These are phyloP conservation scores for Colinus virginianus DNA, from an alignment of 2,113 vertebrate genomes.

Conservation along the genomic window DNA sequence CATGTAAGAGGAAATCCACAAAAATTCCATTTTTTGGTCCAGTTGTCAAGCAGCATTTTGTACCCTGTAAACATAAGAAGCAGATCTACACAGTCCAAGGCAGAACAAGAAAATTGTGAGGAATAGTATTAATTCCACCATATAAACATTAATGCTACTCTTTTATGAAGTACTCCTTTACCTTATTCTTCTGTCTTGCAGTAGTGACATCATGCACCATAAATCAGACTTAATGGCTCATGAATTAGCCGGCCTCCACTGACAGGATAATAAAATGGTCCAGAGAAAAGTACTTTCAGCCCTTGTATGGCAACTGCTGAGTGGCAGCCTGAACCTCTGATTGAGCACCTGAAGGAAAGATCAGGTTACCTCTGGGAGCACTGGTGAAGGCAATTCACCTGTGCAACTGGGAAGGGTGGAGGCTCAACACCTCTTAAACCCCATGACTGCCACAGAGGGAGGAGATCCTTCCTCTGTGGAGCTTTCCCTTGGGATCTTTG, in stretches of 20 bases:
- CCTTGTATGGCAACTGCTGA: too few relatives aligned
- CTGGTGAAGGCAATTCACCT: too few relatives aligned
- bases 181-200: neutral
- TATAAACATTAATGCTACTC: neutral
- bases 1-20: neutral
- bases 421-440: too few relatives aligned
- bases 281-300: conserved; percentile 54
- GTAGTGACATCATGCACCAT: neutral
- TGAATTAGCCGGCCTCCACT: conserved; percentile 53
- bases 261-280: conserved; percentile 67
- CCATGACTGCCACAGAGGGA: too few relatives aligned
- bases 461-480: too few relatives aligned
- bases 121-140: neutral
- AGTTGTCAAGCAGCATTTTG: neutral
- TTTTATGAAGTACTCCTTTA: neutral
- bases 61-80: neutral
- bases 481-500: too few relatives aligned
- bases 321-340: too few relatives aligned
- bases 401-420: too few relatives aligned
- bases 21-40: neutral
- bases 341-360: too few relatives aligned
- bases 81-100: neutral
- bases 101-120: neutral
- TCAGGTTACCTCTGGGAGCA: too few relatives aligned
- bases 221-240: conserved; percentile 54